Percentiles rank a stretch among this genome's conserved stretches.
phyloP scores from a whole-genome alignment of 2,888 invertebrate species.

The Philaethria dido region DNA sequence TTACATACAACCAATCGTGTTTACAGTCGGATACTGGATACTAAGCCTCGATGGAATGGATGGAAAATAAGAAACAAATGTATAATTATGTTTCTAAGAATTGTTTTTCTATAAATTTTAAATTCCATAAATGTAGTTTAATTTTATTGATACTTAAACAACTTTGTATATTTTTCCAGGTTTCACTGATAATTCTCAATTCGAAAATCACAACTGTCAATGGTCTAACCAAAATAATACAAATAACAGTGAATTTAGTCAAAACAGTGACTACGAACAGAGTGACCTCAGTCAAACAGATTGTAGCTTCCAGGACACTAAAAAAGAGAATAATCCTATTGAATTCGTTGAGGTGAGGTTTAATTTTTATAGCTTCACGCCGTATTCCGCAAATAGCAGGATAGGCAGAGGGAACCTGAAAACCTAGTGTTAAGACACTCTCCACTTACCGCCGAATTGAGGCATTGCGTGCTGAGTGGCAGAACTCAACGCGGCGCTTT shows the following conservation, averaged over 20 bases:
- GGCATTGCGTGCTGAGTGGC: too few species aligned
- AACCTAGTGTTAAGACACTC: too few species aligned
- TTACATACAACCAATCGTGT: too few species aligned
- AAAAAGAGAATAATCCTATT: slow-evolving; percentile 68
- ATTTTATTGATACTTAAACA: not conserved
- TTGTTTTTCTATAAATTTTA: too few species aligned
- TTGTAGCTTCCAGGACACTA: slow-evolving; percentile 50
- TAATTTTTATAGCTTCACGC: not conserved
- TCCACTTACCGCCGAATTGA: too few species aligned
- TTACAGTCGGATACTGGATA: too few species aligned
- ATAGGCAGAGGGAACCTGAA: too few species aligned
- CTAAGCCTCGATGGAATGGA: too few species aligned
- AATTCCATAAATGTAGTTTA: not conserved
- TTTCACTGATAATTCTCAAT: slow-evolving; percentile 59
- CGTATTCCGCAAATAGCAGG: too few species aligned
- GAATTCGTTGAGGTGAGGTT: slow-evolving; percentile 56
- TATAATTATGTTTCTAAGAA: too few species aligned
- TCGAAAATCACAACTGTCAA: slow-evolving; percentile 59
- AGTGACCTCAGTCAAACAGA: slow-evolving; percentile 20
- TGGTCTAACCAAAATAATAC: slow-evolving; percentile 28
- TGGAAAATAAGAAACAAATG: too few species aligned
- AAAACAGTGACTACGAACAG: slow-evolving; percentile 42
- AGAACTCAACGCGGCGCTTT: too few species aligned
- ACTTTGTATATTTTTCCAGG: slow-evolving; percentile 53
- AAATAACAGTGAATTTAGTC: not conserved